Evolutionary conservation across 2,888 invertebrate species (phyloP).

Genomic region (Pandemis cinnamomeana): DNA sequence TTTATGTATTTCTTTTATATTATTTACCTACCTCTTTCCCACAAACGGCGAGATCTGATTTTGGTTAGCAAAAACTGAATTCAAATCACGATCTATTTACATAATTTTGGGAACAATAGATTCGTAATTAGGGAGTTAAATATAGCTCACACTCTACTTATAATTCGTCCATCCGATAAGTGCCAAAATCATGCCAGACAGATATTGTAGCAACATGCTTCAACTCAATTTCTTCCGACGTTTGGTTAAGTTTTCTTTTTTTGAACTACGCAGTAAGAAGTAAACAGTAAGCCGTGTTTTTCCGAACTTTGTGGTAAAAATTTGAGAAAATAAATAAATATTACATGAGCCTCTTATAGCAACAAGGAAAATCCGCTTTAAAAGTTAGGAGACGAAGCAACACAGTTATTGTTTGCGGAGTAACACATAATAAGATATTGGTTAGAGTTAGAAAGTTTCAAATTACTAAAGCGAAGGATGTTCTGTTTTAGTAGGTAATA

Average conservation of each 20-base stretch:
- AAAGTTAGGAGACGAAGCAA: constrained; percentile 2
- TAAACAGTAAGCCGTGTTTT: neutral
- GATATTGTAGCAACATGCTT: neutral
- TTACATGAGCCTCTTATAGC: constrained; percentile 6
- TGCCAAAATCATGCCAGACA: no score
- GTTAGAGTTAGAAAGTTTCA: neutral
- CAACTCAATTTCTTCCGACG: neutral
- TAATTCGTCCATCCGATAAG: no score
- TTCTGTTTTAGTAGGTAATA: neutral
- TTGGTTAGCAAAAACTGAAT: no score
- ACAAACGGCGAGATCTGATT: neutral
- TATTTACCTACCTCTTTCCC: neutral
- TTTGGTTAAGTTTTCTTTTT: neutral
- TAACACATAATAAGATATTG: neutral
- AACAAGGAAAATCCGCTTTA: constrained; percentile 1
- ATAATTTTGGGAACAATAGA: no score
- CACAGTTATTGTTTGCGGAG: neutral
- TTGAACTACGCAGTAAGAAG: neutral
- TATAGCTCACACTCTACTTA: no score
- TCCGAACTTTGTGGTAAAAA: neutral
- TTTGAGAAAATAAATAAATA: constrained; percentile 7
- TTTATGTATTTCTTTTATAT: no score
- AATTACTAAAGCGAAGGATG: neutral
- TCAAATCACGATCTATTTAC: no score
- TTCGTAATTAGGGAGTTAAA: no score